Evolutionary conservation across 2,888 invertebrate genomes (phyloP), one percentile per base, ranked within the genome.

Genomic region (Xanthorhoe designata): DNA sequence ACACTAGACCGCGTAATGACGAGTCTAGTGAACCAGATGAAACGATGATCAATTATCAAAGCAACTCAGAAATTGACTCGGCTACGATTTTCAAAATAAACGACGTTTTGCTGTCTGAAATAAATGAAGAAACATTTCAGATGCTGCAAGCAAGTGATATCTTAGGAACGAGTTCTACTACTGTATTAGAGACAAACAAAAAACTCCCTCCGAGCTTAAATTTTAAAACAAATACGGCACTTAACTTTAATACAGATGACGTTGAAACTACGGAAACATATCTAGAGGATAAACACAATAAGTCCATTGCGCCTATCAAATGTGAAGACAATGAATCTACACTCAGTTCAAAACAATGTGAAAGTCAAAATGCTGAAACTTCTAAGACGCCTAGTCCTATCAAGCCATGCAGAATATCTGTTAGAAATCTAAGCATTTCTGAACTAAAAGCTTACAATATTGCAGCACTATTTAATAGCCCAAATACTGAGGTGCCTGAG

Each of bases 341-440:
- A 17, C 47, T 17, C 7, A 0, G 47, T 8, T 47, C 47, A 1
- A 42, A 42, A 42, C 38, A 42, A 47, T 1, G 17, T 47, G 17
- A 47, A 47, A 47, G 1, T 29, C 38, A 42, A 10, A 42, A 42
- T 42, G 13, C 13, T 13, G 38, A 42, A 42, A 13, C 38, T 42
- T 24, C 24, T 29, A 56, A 45, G 2, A 15, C 15, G n/a, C 29
- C 42, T 6, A 52, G 60, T 42, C 60, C 53, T 18, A 18, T 32
- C 10, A 61, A 61, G 13, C 54, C 47, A 18, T 54, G 47, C 47
- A n/a, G 17, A 61, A 35, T 54, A n/a, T 4, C 47, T n/a, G 47
- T 61, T 7, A 49, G 61, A 49, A 61, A 47, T 32, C 17, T 47
- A 2, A 42, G 55, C 55, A 24, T 55, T 42, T 38, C 55, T 0